Percentiles rank a stretch among this genome's conserved stretches.
These are phyloP conservation scores for Tragelaphus buxtoni DNA, from an alignment of 2,113 vertebrate genomes.

Conservation along the genomic window DNA sequence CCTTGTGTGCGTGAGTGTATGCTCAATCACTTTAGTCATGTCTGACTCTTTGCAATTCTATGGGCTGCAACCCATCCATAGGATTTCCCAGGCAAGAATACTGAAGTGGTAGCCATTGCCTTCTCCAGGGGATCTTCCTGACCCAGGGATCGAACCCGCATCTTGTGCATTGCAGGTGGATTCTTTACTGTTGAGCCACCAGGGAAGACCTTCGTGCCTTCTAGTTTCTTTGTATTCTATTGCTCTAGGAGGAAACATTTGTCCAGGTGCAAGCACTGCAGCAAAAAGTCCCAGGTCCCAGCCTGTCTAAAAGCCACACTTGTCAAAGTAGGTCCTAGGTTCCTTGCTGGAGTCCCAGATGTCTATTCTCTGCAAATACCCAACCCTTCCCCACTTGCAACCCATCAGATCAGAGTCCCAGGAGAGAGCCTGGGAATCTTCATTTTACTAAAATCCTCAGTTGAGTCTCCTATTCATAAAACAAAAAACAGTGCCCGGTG, in stretches of 20 bases:
- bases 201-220: neutral
- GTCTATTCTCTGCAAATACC: neutral
- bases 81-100: neutral
- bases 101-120: neutral
- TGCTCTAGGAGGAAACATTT: neutral
- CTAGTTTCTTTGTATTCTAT: neutral
- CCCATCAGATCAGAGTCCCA: neutral
- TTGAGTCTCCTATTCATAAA: neutral
- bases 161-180: neutral
- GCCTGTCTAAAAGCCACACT: neutral
- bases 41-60: neutral
- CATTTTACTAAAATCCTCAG: neutral
- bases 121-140: neutral
- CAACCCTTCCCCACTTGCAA: neutral
- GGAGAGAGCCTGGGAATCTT: neutral
- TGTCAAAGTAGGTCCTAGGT: neutral
- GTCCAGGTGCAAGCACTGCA: neutral
- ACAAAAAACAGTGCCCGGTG: neutral
- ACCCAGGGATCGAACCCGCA: neutral
- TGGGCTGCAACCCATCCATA: neutral
- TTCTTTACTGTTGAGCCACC: neutral
- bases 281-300: neutral
- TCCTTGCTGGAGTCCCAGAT: neutral
- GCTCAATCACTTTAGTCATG: neutral
- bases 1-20: neutral